Conservation (phyloP, 2,888 invertebrate species). For the Acanthosepion pharaonis region DNA sequence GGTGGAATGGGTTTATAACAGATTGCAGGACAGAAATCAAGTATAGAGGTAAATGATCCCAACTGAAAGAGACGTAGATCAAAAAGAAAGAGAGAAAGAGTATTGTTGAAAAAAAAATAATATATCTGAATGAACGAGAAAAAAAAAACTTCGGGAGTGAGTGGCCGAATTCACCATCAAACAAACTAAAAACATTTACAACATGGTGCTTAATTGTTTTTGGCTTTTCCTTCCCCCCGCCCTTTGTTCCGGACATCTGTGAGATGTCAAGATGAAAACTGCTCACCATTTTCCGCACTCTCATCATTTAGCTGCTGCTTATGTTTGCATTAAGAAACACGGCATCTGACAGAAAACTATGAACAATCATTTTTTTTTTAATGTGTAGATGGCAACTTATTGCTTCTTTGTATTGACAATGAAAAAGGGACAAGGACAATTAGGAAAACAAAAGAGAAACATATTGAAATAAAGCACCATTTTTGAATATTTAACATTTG, state of each 20-base stretch:
- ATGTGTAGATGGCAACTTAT: neutral
- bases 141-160: neutral
- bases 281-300: neutral
- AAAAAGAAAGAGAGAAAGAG: neutral
- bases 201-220: neutral
- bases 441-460: neutral
- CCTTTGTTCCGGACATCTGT: neutral
- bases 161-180: neutral
- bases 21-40: constrained; percentile 15
- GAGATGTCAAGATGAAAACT: neutral
- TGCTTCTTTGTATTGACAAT: neutral
- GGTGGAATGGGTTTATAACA: neutral
- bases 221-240: neutral
- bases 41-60: neutral
- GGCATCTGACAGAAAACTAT: neutral
- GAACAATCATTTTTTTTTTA: neutral
- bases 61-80: neutral
- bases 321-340: neutral
- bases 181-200: neutral
- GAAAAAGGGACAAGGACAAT: neutral
- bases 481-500: neutral
- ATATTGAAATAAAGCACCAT: neutral
- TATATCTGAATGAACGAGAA: neutral
- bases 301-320: neutral
- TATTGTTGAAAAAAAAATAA: neutral